These are phyloP conservation scores for Trichacis sp. DNA, from an alignment of 2,888 invertebrate species.

Conservation along the genomic window DNA sequence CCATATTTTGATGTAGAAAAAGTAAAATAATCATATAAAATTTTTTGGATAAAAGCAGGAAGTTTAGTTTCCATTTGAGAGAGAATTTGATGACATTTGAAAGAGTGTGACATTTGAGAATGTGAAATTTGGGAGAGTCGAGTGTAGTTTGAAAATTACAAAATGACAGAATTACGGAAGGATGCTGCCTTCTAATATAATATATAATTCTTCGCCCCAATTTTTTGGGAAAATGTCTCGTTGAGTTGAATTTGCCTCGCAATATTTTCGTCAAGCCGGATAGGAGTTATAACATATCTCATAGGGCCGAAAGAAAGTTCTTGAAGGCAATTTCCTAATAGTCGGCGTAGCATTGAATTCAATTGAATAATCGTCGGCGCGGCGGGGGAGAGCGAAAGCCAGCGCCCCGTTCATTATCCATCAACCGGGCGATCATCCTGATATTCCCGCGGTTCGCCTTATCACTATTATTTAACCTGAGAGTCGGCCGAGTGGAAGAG, in stretches of 20 bases:
- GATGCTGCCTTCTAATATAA: too few relatives aligned
- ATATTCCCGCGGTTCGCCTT: slow-evolving; percentile 61
- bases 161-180: too few relatives aligned
- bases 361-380: slow-evolving; percentile 65
- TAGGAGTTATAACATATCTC: slow-evolving; percentile 24
- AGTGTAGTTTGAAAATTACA: too few relatives aligned
- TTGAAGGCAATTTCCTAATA: slow-evolving; percentile 68
- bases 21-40: too few relatives aligned
- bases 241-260: background rate
- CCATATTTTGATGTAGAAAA: too few relatives aligned
- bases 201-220: too few relatives aligned
- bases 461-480: slow-evolving; percentile 51
- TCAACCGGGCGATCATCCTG: slow-evolving; percentile 60
- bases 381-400: slow-evolving; percentile 54
- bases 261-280: background rate
- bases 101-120: too few relatives aligned
- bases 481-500: too few relatives aligned
- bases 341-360: slow-evolving; percentile 68
- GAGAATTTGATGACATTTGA: too few relatives aligned
- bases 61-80: too few relatives aligned
- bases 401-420: slow-evolving; percentile 65
- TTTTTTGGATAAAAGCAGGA: too few relatives aligned
- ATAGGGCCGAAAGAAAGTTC: slow-evolving; percentile 66
- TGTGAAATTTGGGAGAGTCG: too few relatives aligned
- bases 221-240: background rate